These are phyloP conservation scores for Drosophila micromelanica DNA, from an alignment of 1,140 invertebrate genomes.

Conservation along the genomic window DNA sequence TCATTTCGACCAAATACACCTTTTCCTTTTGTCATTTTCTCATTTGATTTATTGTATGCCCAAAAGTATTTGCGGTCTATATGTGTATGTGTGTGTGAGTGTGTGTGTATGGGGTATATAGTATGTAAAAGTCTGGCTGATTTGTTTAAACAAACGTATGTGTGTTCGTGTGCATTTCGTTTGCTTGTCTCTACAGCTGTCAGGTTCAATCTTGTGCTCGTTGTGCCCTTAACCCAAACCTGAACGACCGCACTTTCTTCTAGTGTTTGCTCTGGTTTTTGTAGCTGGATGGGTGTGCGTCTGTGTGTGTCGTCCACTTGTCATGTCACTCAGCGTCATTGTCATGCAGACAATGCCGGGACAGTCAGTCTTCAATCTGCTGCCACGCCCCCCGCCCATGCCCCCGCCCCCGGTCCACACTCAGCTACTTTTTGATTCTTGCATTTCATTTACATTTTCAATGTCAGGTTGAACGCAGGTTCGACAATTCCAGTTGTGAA, in stretches of 20 bases:
- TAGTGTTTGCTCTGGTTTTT: constrained; percentile 45
- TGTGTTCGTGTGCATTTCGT: background rate
- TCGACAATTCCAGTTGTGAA: constrained; percentile 5
- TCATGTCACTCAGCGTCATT: constrained; percentile 79
- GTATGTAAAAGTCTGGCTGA: constrained; percentile 54
- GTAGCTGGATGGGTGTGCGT: too few species aligned
- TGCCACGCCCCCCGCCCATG: background rate
- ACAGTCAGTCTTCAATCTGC: constrained; percentile 37
- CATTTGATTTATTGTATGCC: constrained; percentile 68
- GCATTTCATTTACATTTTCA: constrained; percentile 78
- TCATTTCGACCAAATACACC: constrained; percentile 71
- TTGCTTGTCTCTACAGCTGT: constrained; percentile 67
- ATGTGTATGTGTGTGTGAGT: constrained; percentile 19
- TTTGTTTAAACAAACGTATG: constrained; percentile 73
- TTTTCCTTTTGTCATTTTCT: constrained; percentile 52
- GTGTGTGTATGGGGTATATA: too few species aligned
- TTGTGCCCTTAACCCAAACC: constrained; percentile 44
- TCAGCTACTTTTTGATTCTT: constrained; percentile 30
- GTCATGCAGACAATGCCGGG: constrained; percentile 66
- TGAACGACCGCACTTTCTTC: constrained; percentile 53
- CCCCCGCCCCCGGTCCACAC: too few species aligned
- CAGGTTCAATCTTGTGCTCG: constrained; percentile 60
- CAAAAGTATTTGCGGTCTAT: constrained; percentile 48
- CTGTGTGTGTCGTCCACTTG: constrained; percentile 71
- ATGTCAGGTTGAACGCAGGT: constrained; percentile 39